Evolutionary conservation across 2,888 invertebrate genomes (phyloP).

Genomic region (Norana najaformis): DNA sequence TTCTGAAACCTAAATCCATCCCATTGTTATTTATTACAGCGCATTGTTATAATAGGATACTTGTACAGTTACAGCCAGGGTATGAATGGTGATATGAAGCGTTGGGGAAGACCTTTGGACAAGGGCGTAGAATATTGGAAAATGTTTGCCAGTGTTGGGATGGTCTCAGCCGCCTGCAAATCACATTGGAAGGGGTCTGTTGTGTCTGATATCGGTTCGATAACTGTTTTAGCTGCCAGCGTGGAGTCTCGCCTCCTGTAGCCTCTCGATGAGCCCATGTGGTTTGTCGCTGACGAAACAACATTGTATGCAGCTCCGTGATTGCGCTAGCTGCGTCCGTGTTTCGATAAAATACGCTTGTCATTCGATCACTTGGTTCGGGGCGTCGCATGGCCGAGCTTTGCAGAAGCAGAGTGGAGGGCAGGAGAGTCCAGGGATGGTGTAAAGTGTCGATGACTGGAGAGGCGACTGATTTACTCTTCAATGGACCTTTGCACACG

Average conservation of each 20-base stretch:
- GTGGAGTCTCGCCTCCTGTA: not conserved
- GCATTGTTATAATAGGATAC: not conserved
- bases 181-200: not conserved
- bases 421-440: not conserved
- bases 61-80: not conserved
- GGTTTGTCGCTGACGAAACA: not conserved
- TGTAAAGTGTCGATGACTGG: not conserved
- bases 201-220: not conserved
- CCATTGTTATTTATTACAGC: not conserved
- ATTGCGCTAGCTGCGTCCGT: not conserved
- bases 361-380: not conserved
- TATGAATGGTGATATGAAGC: not conserved
- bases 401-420: not conserved
- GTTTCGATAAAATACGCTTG: not conserved
- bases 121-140: not conserved
- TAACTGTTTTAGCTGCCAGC: not conserved
- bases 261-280: not conserved
- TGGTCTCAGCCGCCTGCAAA: not conserved
- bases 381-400: not conserved
- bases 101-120: not conserved
- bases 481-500: not conserved
- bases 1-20: not conserved
- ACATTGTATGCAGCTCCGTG: not conserved
- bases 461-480: not conserved
- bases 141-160: not conserved